Evolutionary conservation across 1,140 invertebrate species (phyloP).

Genomic region (Nephila pilipes): DNA sequence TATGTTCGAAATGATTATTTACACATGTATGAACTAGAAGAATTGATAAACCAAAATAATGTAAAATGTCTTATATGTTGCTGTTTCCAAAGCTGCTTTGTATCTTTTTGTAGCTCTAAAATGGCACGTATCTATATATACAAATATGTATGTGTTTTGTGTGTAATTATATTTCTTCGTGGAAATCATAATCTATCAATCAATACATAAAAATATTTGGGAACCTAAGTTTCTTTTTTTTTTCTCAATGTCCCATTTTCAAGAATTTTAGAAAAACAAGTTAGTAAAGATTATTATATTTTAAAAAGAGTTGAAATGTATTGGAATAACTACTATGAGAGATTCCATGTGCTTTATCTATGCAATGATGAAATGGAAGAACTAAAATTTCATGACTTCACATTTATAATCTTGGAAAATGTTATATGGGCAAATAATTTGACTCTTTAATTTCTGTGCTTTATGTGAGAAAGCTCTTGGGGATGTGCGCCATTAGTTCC

Average conservation of each 20-base stretch:
- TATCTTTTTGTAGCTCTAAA: background rate
- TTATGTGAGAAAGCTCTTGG: background rate
- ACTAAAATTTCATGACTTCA: background rate
- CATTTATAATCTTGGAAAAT: background rate
- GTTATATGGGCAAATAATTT: background rate
- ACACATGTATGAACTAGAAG: background rate
- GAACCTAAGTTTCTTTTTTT: too few species aligned
- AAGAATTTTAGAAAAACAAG: background rate
- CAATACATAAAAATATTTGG: too few species aligned
- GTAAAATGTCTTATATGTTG: background rate
- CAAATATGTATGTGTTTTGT: too few species aligned
- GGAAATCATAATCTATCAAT: too few species aligned
- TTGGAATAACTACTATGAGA: too few species aligned
- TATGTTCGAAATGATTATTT: background rate
- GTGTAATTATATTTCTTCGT: background rate
- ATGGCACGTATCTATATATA: too few species aligned
- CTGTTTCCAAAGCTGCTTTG: background rate
- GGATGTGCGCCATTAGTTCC: background rate
- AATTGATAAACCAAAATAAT: background rate
- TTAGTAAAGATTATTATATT: too few species aligned
- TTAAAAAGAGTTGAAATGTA: too few species aligned
- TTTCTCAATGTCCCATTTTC: too few species aligned
- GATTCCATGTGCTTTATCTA: background rate
- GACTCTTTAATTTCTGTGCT: background rate
- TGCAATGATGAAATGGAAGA: background rate